Evolutionary conservation across 2,888 invertebrate genomes (phyloP), one percentile per base, ranked within the genome.

Genomic region (Acanthoscelides obtectus): DNA sequence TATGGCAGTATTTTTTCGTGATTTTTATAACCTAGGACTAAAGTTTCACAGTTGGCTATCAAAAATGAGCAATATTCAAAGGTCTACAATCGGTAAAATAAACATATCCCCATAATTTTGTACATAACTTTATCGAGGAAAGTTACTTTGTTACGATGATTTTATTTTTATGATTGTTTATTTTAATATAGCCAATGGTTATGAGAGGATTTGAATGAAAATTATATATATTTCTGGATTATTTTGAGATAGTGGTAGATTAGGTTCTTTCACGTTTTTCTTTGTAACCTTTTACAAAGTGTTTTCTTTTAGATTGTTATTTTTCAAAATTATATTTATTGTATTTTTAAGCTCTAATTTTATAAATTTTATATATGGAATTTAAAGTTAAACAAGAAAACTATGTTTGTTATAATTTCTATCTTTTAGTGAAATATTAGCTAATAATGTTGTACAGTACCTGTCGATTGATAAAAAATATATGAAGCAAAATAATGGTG

Each of bases 401-500:
- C 70, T 75, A 74, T 75, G 73, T 70, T 72, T 74, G 75, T 76
- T 76, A 75, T 73, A 74, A 71, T 73, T 76, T 75, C 73, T 73
- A 73, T 72, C 73, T 73, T 72, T 71, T 73, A 75, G 68, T 70
- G 68, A 68, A 70, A 73, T 74, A 73, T 75, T 73, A 75, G 72
- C 45, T 45, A 45, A 79, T 76, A 77, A 78, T 76, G 77, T 77
- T 79, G 78, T 79, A 79, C 77, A 78, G 79, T 79, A 79, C 79
- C 79, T 79, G 79, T 79, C 77, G 73, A 75, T 74, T 72, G 64
- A 71, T 72, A 71, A 74, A 70, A 72, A 70, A 71, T 71, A 70
- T 69, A 70, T 73, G 71, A 65, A 20, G n/a, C n/a, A 22, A 67
- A 67, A 67, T 20, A 19, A 70, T 74, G 75, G 75, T 77, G 72